phyloP scores from a whole-genome alignment of 2,888 invertebrate species.

The Hemistola chrysoprasaria region DNA sequence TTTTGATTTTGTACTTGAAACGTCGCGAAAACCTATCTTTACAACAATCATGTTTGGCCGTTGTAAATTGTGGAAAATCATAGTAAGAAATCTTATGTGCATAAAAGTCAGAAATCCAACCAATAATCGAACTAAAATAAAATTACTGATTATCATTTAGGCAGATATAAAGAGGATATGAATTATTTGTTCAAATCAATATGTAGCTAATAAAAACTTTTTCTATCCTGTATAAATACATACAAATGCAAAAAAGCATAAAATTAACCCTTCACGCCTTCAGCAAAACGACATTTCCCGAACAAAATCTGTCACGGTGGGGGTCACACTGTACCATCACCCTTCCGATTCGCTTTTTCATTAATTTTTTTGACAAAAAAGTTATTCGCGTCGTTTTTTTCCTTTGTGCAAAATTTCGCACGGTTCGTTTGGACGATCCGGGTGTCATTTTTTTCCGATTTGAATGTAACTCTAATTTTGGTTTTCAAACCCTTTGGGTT shows the following conservation, averaged over 20 bases:
- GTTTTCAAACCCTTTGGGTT: constrained; percentile 60
- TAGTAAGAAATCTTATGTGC: no score
- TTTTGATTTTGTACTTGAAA: constrained; percentile 16
- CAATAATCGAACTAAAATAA: no score
- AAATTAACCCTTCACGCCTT: constrained; percentile 19
- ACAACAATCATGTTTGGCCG: constrained; percentile 3
- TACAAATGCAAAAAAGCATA: no score
- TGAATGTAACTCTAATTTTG: constrained; percentile 76
- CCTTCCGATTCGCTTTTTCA: constrained; percentile 47
- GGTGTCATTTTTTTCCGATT: constrained; percentile 56
- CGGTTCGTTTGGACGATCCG: constrained; percentile 67
- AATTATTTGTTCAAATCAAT: no score
- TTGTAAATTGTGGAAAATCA: no score
- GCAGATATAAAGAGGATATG: no score
- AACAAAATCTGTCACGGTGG: constrained; percentile 51
- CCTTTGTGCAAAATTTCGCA: constrained; percentile 72
- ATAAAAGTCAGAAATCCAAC: no score
- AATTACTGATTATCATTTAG: no score
- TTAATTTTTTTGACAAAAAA: constrained; percentile 37
- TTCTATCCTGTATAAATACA: no score
- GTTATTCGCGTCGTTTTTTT: constrained; percentile 44
- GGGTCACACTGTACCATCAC: constrained; percentile 48
- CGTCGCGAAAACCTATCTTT: constrained; percentile 7
- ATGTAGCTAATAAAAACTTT: no score
- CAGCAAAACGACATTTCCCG: constrained; percentile 38